These are phyloP conservation scores for Chaetorhynchus papuensis DNA, from an alignment of 2,113 vertebrate species.

Conservation along the genomic window DNA sequence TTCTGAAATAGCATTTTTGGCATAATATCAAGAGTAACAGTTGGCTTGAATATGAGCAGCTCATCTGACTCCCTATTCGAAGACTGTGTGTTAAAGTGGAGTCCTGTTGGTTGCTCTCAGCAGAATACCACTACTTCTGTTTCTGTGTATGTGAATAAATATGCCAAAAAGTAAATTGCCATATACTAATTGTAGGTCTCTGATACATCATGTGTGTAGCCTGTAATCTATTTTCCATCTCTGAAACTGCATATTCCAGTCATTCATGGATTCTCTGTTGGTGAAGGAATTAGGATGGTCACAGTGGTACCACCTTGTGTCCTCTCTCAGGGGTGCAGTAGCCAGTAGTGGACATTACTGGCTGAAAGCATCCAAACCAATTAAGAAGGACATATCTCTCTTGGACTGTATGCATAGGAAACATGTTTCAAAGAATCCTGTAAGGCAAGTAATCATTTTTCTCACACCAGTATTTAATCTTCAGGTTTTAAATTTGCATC, in stretches of 20 bases:
- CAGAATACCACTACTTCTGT: neutral
- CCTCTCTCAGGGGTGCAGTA: neutral
- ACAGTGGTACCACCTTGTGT: neutral
- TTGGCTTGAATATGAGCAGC: neutral
- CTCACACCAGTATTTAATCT: neutral
- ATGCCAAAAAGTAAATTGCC: neutral
- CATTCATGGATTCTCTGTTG: neutral
- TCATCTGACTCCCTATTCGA: neutral
- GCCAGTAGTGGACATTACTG: neutral
- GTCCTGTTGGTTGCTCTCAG: neutral
- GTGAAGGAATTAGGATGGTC: neutral
- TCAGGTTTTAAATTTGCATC: neutral
- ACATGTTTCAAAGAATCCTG: neutral
- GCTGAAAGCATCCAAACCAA: neutral
- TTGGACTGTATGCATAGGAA: neutral
- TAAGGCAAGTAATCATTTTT: neutral
- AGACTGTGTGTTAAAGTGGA: neutral
- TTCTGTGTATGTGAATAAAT: neutral
- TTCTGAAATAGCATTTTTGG: neutral
- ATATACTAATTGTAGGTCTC: neutral
- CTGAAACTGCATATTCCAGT: neutral
- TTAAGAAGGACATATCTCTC: neutral
- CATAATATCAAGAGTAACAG: neutral
- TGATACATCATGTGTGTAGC: neutral
- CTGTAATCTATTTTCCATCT: neutral